These are phyloP conservation scores for Notarius lentiginosus DNA, from an alignment of 2,113 vertebrate species.

Conservation along the genomic window DNA sequence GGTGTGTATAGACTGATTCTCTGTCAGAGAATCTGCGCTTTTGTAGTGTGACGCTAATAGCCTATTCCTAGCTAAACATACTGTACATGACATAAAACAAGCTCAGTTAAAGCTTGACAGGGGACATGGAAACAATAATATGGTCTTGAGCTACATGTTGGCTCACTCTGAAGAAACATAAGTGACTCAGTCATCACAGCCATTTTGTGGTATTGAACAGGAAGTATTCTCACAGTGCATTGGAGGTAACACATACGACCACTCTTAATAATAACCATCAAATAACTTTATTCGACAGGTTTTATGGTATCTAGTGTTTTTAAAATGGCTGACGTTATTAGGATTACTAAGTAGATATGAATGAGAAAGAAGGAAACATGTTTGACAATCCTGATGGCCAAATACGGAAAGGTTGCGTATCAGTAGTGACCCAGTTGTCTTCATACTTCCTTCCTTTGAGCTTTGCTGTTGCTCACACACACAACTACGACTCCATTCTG, in stretches of 20 bases:
- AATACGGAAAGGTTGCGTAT: not conserved
- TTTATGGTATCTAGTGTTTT: not conserved
- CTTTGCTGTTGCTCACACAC: not conserved
- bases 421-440: constrained; percentile 23
- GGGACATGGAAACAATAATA: not conserved
- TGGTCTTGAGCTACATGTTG: not conserved
- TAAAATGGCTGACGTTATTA: not conserved
- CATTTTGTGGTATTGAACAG: not conserved
- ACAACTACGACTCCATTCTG: not conserved
- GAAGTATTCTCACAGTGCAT: not conserved
- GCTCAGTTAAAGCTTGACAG: not conserved
- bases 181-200: not conserved
- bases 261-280: not conserved
- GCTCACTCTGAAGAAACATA: not conserved
- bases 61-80: not conserved
- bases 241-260: not conserved
- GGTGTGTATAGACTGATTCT: not conserved
- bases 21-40: not conserved
- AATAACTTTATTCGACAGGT: not conserved
- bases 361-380: not conserved
- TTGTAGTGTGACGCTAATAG: not conserved
- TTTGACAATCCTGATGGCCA: not conserved
- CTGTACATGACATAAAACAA: not conserved
- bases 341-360: not conserved
- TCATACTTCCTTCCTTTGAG: constrained; percentile 35